Conservation (phyloP, 2,113 vertebrate genomes). For the Hemiscyllium ocellatum region DNA sequence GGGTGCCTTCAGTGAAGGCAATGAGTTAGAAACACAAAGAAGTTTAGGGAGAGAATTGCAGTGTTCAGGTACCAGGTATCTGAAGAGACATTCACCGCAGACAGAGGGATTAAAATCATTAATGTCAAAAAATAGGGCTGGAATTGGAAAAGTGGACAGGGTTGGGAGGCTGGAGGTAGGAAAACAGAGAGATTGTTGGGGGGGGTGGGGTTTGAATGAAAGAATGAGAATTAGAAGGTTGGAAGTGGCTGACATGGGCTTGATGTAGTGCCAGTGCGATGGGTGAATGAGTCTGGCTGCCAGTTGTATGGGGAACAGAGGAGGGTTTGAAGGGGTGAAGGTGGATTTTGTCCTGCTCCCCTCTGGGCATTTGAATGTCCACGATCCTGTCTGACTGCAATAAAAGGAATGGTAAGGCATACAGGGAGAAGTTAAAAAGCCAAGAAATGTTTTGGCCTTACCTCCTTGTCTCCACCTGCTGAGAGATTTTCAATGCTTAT, state of each 20-base stretch:
- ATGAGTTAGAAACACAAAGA: not conserved
- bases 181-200: not conserved
- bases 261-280: not conserved
- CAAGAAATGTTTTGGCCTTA: not conserved
- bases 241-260: not conserved
- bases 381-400: not conserved
- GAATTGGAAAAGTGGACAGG: not conserved
- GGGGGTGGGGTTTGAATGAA: not conserved
- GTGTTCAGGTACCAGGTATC: not conserved
- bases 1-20: not conserved
- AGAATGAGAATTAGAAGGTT: not conserved
- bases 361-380: not conserved
- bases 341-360: not conserved
- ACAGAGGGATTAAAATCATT: not conserved
- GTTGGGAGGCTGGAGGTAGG: not conserved
- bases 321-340: not conserved
- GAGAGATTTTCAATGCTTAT: not conserved
- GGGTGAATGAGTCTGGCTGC: not conserved
- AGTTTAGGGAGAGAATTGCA: not conserved
- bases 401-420: not conserved
- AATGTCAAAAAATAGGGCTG: not conserved
- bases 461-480: not conserved
- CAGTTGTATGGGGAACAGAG: not conserved
- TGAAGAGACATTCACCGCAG: not conserved
- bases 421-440: not conserved